phyloP scores from a whole-genome alignment of 2,113 vertebrate species.

The Periophthalmodon schlosseri region DNA sequence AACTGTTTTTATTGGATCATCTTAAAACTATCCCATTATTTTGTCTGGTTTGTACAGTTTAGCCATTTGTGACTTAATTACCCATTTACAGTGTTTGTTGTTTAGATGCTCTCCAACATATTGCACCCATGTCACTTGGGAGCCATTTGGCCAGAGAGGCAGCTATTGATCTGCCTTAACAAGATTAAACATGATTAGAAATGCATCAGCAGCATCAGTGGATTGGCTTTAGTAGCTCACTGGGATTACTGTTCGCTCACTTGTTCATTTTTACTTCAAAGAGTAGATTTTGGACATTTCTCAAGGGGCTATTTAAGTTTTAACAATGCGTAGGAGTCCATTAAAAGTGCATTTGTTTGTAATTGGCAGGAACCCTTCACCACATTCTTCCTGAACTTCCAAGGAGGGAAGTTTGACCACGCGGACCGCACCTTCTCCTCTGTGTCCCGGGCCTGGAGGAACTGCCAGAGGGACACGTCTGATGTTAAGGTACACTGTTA shows the following conservation, averaged over 20 bases:
- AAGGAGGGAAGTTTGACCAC: slow-evolving; percentile 99
- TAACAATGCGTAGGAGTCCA: neutral
- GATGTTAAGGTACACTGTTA: slow-evolving; percentile 90
- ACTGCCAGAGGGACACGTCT: slow-evolving; percentile 96
- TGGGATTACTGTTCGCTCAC: slow-evolving; percentile 44
- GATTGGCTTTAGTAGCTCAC: slow-evolving; percentile 52
- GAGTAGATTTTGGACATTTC: neutral
- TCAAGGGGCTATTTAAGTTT: slow-evolving; percentile 6
- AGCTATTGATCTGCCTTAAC: slow-evolving; percentile 71
- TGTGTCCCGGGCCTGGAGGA: slow-evolving; percentile 93
- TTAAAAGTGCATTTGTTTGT: neutral
- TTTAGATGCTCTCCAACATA: slow-evolving; percentile 43
- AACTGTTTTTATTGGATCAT: too few relatives aligned
- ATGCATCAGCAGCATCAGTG: slow-evolving; percentile 53
- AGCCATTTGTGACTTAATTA: slow-evolving; percentile 50
- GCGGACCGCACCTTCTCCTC: slow-evolving; percentile 97
- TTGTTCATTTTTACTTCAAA: slow-evolving; percentile 35
- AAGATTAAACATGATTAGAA: slow-evolving; percentile 77
- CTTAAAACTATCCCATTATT: neutral
- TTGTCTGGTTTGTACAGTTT: neutral
- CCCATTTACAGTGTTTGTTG: slow-evolving; percentile 32
- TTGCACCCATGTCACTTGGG: slow-evolving; percentile 61
- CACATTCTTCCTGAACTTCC: slow-evolving; percentile 95
- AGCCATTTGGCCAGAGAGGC: slow-evolving; percentile 41
- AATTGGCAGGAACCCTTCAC: slow-evolving; percentile 92